Base-by-base conservation (phyloP, 1,140 invertebrate species). In the Megathymus violae region DNA sequence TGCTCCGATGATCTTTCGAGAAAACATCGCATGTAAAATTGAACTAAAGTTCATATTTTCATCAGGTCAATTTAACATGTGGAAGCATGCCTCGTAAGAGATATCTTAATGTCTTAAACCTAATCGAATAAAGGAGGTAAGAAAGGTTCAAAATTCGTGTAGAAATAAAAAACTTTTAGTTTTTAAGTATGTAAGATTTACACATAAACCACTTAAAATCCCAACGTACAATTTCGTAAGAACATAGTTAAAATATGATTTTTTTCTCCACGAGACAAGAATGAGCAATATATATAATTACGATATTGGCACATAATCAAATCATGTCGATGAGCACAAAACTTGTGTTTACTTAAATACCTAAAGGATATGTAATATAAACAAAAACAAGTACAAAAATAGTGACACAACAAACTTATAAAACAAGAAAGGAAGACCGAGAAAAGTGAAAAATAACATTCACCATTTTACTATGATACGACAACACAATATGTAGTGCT, bases 161-260 rank as follows among this genome's bases (percentile, higher is more conserved):
- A 50, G 15, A 66, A 71, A 67, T 71, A 64, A 71, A 71, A 67
- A 27, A 60, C 52, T 9, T 46, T 48, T 10, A 38, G 56, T 67
- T 59, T 19, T 59, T 62, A 64, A 69, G 67, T 67, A 74, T 70
- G 70, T 63, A 64, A 56, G 56, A 67, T 63, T 56, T 59, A 63
- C 62, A 66, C 65, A 62, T 65, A 68, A 59, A 67, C 52, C 46
- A 63, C 47, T 65, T 62, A 63, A 19, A 44, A 44, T 62, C 51
- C 47, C 17, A 69, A 67, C 41, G 60, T 69, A 59, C 41, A 65
- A 65, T 43, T 41, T 56, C 9, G 25, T 54, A 54, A 54, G 43
- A 14, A 56, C 3, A 40, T 44, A 44, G 9, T 16, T 56, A 43
- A 54, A 41, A 41, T 40, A 52, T n/a, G n/a, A 25, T 25, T 56